Base-by-base conservation (phyloP, 2,113 vertebrate species). In the Heterotilapia buettikoferi region DNA sequence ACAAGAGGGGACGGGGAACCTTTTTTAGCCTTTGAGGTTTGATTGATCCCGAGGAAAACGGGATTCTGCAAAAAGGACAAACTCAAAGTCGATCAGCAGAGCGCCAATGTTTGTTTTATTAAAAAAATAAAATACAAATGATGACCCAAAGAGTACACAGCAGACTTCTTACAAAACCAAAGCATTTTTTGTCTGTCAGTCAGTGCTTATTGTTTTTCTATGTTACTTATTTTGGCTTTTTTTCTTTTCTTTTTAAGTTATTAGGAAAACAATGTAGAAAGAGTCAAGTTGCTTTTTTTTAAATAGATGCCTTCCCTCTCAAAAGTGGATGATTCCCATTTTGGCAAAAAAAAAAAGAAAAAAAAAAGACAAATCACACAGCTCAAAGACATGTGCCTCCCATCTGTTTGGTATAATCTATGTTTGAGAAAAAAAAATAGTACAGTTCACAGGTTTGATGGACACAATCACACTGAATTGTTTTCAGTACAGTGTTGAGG, bases 111-210 rank as follows among this genome's bases (percentile, higher is more conserved):
- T 95, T 92, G 80, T 96, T 96, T 97, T 97, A 96, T 96, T 97
- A 96, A 90, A 97, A 96, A 97, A 97, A 97, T 95, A 96, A 96
- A 97, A 96, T 96, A 96, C 95, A 97, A 96, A 95, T 94, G 91
- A 96, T 94, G 94, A 96, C 93, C 94, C 90, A 92, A 94, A 94
- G 82, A 96, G 91, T 90, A 95, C 94, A 96, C 91, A 93, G 94
- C 92, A 93, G 92, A 96, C 92, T 53, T 91, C 45, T 86, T 90
- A 90, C 84, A 85, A 92, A 92, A 87, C 90, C 76, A 92, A 83
- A 90, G 81, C 87, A 84, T 84, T 89, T 91, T 90, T 47, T 88
- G 91, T 84, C 80, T 26, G 54, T 82, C 83, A 84, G 59, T 95
- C 90, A 93, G 91, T 94, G 91, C 90, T 92, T 54, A 19, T 54